Base-by-base conservation (phyloP, 2,113 vertebrate genomes). In the Ornithorhynchus anatinus region DNA sequence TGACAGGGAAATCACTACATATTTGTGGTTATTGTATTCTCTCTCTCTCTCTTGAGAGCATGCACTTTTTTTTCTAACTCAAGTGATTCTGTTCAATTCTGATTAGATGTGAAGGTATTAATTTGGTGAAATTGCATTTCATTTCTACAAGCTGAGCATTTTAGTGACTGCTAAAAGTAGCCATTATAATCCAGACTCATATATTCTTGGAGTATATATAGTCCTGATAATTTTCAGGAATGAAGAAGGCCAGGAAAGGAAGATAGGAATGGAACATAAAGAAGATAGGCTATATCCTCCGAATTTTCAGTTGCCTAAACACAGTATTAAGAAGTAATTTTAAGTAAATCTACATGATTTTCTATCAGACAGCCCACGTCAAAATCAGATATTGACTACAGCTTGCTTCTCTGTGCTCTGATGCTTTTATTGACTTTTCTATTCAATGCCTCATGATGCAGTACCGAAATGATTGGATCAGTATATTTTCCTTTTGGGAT, bases 341-440 rank as follows among this genome's bases (percentile, higher is more conserved):
- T 78, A 72, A 73, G 71, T 73, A 73, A 68, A 64, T 74, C 59
- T 69, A 79, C 81, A 58, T 75, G 14, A 84, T 69, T 81, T 84
- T 87, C 81, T 67, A 75, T 82, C 35, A 83, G 79, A 72, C 65
- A 87, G 39, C 15, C 40, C 2, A 8, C 58, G 75, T 85, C 77
- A 86, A 82, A 78, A 76, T 85, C 71, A 63, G 36, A n/a, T 89
- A 82, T 75, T 84, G 89, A 89, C 88, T 86, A 74, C 62, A 87
- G 75, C 66, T 90, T 88, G 72, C 59, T 56, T 89, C 66, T 87
- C 78, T 84, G 65, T 84, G 82, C 65, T 89, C 6, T 12, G 66
- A 75, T 88, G 77, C 53, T 77, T 89, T 91, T 83, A 91, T 87
- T 80, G 82, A 89, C 77, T 89, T 90, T 88, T 73, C 62, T 80